Conservation (phyloP, 92 coral and sea anemone genomes). For the Porites divaricata region DNA sequence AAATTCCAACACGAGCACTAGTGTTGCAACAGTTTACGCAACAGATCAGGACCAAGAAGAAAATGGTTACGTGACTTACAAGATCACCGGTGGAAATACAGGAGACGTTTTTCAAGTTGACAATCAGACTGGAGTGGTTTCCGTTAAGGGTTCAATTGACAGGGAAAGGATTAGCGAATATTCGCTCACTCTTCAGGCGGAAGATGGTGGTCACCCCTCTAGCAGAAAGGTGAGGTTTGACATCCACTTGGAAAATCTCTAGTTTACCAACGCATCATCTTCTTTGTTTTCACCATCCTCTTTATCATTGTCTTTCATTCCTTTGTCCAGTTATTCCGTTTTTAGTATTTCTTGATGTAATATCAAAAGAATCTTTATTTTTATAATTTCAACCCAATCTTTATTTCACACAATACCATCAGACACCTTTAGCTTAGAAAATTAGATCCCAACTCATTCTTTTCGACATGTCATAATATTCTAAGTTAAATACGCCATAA, state of each 20-base stretch:
- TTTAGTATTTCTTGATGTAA: too few relatives aligned
- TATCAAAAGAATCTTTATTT: background rate
- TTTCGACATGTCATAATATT: too few relatives aligned
- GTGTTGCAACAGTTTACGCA: conserved; percentile 73
- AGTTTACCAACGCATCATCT: too few relatives aligned
- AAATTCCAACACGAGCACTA: conserved; percentile 59
- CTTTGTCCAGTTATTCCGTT: too few relatives aligned
- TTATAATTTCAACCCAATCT: background rate
- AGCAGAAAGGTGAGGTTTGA: conserved; percentile 73
- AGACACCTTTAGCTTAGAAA: background rate
- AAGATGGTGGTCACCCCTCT: conserved; percentile 82
- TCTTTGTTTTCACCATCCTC: background rate
- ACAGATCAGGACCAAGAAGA: conserved; percentile 75
- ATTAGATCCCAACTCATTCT: background rate
- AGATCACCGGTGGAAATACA: conserved; percentile 77
- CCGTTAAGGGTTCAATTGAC: conserved; percentile 57
- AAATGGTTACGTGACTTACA: conserved; percentile 82
- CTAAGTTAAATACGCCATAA: background rate
- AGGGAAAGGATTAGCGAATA: conserved; percentile 62
- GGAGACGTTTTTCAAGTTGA: conserved; percentile 56
- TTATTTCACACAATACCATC: background rate
- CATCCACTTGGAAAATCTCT: too few relatives aligned
- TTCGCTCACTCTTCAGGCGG: conserved; percentile 68
- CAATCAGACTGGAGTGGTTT: conserved; percentile 64
- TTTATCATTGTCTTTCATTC: background rate